phyloP scores from a whole-genome alignment of 1,140 invertebrate genomes.

The Zaprionus camerounensis region DNA sequence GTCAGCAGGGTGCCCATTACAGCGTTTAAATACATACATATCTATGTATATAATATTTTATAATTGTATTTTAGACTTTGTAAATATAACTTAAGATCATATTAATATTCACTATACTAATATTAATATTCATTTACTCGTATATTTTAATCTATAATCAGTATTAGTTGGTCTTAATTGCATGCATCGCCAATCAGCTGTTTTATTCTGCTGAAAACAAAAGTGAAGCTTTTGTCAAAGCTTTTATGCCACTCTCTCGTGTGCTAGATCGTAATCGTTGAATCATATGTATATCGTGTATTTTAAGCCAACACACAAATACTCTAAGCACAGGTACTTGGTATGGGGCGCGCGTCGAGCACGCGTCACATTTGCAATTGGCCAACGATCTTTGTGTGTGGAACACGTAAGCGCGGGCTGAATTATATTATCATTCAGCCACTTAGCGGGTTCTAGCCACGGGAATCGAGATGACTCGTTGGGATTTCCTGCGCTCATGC shows the following conservation, averaged over 20 bases:
- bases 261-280: conserved; percentile 5
- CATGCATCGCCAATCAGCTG: conserved; percentile 14
- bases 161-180: not conserved
- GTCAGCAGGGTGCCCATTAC: not conserved
- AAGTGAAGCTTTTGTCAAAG: conserved; percentile 48
- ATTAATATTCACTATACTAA: not conserved
- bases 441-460: conserved; percentile 32
- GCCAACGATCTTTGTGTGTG: conserved; percentile 17
- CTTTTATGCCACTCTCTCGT: conserved; percentile 4
- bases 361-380: conserved; percentile 61
- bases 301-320: conserved; percentile 7
- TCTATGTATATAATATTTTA: no score
- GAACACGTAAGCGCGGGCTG: conserved; percentile 33
- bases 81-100: not conserved
- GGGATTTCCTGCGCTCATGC: conserved; percentile 47
- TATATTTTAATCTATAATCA: not conserved
- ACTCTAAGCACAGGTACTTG: not conserved
- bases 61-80: no score
- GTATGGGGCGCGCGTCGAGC: conserved; percentile 36
- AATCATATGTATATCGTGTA: conserved; percentile 2
- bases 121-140: fast-evolving
- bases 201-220: conserved; percentile 55
- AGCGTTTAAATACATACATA: no score
- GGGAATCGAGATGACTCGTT: conserved; percentile 66
- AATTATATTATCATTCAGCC: not conserved